A percentile compares a stretch with the other conserved stretches of the same genome.
These are phyloP conservation scores for Theristicus caerulescens DNA, from an alignment of 2,113 vertebrate species.

Conservation along the genomic window DNA sequence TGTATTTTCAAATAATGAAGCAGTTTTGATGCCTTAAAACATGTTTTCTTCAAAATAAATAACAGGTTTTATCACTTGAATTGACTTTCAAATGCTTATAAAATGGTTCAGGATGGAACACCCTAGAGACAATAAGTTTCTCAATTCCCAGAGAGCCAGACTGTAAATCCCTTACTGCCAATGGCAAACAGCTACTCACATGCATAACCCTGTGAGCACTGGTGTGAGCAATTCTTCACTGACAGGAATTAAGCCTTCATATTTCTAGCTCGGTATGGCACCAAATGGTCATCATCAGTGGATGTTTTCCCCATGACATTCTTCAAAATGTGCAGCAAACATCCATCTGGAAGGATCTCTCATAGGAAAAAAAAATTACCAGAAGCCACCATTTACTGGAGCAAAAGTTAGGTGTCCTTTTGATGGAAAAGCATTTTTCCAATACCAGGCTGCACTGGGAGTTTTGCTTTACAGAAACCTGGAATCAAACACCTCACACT, in stretches of 20 bases:
- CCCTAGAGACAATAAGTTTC: constrained; percentile 23
- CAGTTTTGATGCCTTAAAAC: constrained; percentile 46
- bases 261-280: not conserved
- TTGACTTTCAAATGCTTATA: constrained; percentile 51
- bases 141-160: not conserved
- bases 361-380: not conserved
- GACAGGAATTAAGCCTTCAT: not conserved
- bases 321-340: not conserved
- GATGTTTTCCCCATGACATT: not conserved
- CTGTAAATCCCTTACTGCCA: not conserved
- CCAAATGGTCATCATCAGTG: not conserved
- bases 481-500: not conserved
- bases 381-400: not conserved
- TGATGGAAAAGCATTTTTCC: not conserved
- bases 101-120: constrained; percentile 13
- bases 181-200: not conserved
- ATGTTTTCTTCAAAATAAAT: constrained; percentile 56
- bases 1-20: constrained; percentile 57
- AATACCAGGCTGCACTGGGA: not conserved
- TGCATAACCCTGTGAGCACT: not conserved
- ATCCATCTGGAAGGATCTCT: not conserved
- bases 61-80: constrained; percentile 53
- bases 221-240: not conserved
- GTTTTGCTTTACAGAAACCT: not conserved
- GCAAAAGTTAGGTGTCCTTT: not conserved